Percentiles rank a stretch among this genome's conserved stretches.
Evolutionary conservation across 2,113 vertebrate genomes (phyloP).

Genomic region (Isurus oxyrinchus): DNA sequence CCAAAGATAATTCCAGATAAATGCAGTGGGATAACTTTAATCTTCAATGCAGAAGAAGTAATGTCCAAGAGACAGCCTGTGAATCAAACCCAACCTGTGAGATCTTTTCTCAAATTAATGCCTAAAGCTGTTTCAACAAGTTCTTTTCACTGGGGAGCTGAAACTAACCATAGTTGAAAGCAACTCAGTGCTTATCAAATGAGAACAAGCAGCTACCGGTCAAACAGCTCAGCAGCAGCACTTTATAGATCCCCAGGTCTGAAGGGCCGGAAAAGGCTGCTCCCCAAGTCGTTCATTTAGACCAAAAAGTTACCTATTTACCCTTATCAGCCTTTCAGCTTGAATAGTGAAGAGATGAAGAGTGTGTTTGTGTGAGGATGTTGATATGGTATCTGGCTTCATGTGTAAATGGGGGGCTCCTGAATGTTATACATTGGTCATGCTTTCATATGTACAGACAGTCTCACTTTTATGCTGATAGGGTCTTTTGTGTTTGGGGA

Average conservation of each 20-base stretch:
- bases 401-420: background rate
- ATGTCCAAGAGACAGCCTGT: background rate
- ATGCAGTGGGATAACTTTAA: background rate
- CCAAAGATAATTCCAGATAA: background rate
- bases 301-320: background rate
- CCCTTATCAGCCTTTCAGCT: background rate
- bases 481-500: background rate
- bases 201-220: background rate
- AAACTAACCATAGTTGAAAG: background rate
- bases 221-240: background rate
- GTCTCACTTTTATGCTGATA: background rate
- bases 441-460: background rate
- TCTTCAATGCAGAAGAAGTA: background rate
- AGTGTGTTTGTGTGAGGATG: no score
- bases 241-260: background rate
- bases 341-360: background rate
- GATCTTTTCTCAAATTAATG: background rate
- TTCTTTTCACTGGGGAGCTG: background rate
- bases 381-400: no score
- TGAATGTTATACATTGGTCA: background rate
- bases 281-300: background rate
- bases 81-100: background rate
- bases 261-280: background rate
- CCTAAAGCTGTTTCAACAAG: background rate
- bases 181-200: background rate